Base-by-base conservation (phyloP, 1,140 invertebrate species). In the Micrasema minimum region DNA sequence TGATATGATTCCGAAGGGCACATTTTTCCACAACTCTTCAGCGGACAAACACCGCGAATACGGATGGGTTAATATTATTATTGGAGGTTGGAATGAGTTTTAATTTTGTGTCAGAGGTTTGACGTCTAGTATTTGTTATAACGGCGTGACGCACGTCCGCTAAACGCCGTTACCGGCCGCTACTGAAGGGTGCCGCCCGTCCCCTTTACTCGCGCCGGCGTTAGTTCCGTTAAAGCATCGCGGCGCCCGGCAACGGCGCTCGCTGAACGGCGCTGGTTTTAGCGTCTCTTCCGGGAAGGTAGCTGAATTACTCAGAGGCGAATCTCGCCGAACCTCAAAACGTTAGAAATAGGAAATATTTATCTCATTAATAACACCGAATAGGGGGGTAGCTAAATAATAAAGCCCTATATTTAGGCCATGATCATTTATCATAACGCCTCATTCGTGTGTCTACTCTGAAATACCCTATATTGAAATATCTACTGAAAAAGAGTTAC, bases 1-100 rank as follows among this genome's bases (percentile, higher is more conserved):
- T 67, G 65, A 67, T 67, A 67, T 67, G 65, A 67, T 67, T 55
- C 18, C 35, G 37, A 67, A 67, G 65, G 65, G 65, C 65, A 67
- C 50, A 55, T 67, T 67, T 67, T 22, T 67, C 53, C 23, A 31
- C 59, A 64, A n/a, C 18, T 48, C 46, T 48, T 48, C 46, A 7
- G 7, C 26, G 26, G 26, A 7, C 26, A 31, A 31, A 31, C 2
- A 31, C 26, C 26, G 7, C 26, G 26, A 31, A 31, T 4, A 31
- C 26, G 26, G 7, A 31, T 4, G 26, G 7, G 7, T 31, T 31
- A 31, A 31, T 31, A 31, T 4, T 31, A 31, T 31, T 31, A 4
- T 31, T 31, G 10, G 46, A 16, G 16, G 18, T 64, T 46, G 14
- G 41, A 31, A 20, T 46, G 20, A 26, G 22, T 1, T 48, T 64